These are phyloP conservation scores for Distichodus sexfasciatus DNA, from an alignment of 2,797 vertebrate genomes.

Conservation along the genomic window DNA sequence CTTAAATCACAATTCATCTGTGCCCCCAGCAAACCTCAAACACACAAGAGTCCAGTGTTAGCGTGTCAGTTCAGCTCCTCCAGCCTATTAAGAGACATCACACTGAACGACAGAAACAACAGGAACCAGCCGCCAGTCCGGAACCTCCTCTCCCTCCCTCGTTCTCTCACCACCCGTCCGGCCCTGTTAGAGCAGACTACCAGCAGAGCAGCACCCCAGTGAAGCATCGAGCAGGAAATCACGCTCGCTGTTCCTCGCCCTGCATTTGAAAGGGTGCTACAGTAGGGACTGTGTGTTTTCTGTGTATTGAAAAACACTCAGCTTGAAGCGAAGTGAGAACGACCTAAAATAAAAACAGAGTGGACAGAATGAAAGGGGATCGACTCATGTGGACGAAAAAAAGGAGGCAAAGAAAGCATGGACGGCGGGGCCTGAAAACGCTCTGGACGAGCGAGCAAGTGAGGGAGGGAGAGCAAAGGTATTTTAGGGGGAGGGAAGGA, in stretches of 20 bases:
- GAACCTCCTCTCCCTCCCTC: neutral
- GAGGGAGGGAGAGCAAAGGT: conserved; percentile 53
- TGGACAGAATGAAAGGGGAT: conserved; percentile 24
- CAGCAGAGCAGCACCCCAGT: conserved; percentile 61
- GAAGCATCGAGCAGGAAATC: conserved; percentile 57
- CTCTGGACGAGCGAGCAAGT: conserved; percentile 20
- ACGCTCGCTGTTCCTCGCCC: conserved; percentile 55
- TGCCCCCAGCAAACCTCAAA: conserved; percentile 49
- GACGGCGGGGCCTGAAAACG: conserved; percentile 28
- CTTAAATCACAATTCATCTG: conserved; percentile 26
- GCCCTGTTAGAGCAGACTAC: conserved; percentile 23
- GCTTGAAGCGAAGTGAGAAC: conserved; percentile 66
- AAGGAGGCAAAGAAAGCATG: conserved; percentile 1
- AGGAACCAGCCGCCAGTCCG: conserved; percentile 26
- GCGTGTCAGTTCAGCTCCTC: conserved; percentile 45
- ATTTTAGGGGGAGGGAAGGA: conserved; percentile 42
- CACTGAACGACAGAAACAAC: conserved; percentile 59
- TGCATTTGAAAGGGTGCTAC: conserved; percentile 29
- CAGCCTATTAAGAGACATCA: conserved; percentile 67
- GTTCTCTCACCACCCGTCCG: conserved; percentile 8
- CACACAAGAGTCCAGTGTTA: conserved; percentile 70
- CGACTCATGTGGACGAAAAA: conserved; percentile 1
- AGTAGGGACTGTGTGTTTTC: conserved; percentile 45
- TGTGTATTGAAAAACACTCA: conserved; percentile 53
- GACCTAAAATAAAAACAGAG: conserved; percentile 60